Percentiles rank a stretch among this genome's conserved stretches.
These are phyloP conservation scores for Junco hyemalis DNA, from an alignment of 2,113 vertebrate species.

Conservation along the genomic window DNA sequence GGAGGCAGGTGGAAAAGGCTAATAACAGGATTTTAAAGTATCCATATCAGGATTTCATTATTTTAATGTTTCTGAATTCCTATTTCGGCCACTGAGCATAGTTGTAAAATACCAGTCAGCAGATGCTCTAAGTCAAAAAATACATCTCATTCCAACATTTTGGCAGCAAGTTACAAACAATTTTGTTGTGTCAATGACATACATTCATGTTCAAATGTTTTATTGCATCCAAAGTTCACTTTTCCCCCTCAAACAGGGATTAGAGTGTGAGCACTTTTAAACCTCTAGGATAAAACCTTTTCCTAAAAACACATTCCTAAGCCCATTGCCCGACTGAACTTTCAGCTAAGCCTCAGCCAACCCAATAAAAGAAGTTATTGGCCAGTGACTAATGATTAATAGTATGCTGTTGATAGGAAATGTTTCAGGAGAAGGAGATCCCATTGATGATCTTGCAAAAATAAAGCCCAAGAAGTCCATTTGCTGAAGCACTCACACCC, in stretches of 20 bases:
- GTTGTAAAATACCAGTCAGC: background rate
- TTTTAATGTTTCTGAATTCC: background rate
- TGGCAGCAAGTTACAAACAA: background rate
- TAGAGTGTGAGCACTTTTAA: background rate
- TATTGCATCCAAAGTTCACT: background rate
- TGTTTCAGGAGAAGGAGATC: background rate
- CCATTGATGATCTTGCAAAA: rapidly evolving
- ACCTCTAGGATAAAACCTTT: background rate
- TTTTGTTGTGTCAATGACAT: background rate
- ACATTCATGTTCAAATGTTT: background rate
- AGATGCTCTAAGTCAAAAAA: background rate
- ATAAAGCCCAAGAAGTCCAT: background rate
- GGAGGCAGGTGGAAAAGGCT: background rate
- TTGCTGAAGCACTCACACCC: background rate
- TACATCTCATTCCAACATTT: background rate
- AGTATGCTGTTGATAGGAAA: background rate
- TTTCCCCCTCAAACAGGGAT: background rate
- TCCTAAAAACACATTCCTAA: background rate
- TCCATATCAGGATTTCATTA: background rate
- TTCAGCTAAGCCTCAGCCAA: background rate
- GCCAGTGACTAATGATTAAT: background rate
- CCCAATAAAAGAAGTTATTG: background rate
- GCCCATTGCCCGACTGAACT: background rate
- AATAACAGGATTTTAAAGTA: background rate
- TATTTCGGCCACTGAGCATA: background rate